Conservation (phyloP, 2,797 vertebrate genomes). For the Loriculus beryllinus region DNA sequence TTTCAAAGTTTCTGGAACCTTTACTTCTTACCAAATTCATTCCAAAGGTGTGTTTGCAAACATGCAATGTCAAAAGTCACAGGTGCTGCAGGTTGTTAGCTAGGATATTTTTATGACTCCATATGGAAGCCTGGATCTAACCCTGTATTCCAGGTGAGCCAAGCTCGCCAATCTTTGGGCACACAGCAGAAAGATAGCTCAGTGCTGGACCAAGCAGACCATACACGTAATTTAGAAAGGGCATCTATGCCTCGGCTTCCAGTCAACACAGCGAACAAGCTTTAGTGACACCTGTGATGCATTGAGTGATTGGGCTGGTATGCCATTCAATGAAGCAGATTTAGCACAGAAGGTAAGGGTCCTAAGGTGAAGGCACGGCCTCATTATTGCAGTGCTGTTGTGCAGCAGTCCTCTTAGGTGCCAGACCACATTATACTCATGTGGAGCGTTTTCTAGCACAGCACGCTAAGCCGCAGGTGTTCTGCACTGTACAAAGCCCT, state of each 20-base stretch:
- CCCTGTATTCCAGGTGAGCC: not conserved
- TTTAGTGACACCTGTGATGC: slow-evolving; percentile 30
- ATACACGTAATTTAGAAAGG: fast-evolving
- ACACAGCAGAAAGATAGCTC: not conserved
- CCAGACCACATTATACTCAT: slow-evolving; percentile 32
- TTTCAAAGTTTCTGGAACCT: not conserved
- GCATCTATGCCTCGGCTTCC: not conserved
- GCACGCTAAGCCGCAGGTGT: slow-evolving; percentile 67
- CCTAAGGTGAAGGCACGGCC: slow-evolving; percentile 40
- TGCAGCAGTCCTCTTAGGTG: not conserved
- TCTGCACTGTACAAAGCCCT: slow-evolving; percentile 59
- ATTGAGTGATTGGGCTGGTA: not conserved
- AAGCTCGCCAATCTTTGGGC: not conserved
- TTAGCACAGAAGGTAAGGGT: slow-evolving; percentile 14
- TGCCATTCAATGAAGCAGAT: not conserved
- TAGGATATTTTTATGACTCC: not conserved
- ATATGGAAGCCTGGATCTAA: not conserved
- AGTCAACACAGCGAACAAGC: not conserved
- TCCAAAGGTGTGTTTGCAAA: not conserved
- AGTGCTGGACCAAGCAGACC: not conserved
- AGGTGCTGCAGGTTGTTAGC: not conserved
- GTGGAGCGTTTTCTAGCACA: slow-evolving; percentile 42
- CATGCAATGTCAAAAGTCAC: not conserved
- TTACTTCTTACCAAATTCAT: not conserved
- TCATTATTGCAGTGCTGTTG: slow-evolving; percentile 19